phyloP scores from a whole-genome alignment of 2,888 invertebrate species.

The Panzeria rudis region DNA sequence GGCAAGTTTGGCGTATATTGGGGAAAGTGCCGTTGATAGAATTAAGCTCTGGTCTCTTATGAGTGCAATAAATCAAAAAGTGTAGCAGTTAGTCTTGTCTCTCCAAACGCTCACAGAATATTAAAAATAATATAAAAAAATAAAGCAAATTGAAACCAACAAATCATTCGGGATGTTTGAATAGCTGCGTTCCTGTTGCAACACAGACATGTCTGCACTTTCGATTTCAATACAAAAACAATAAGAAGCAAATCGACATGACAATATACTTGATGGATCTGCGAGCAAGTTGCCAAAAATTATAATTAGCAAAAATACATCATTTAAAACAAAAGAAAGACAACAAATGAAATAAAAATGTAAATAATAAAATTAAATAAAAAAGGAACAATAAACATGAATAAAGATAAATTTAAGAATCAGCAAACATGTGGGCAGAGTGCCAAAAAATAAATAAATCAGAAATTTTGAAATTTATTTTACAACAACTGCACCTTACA shows the following conservation, averaged over 20 bases:
- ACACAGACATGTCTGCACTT: constrained; percentile 60
- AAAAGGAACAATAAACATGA: neutral
- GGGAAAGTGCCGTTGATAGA: too few species aligned
- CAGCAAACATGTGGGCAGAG: constrained; percentile 59
- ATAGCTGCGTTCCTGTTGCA: neutral
- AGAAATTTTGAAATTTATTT: neutral
- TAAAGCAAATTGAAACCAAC: neutral
- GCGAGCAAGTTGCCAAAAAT: constrained; percentile 25
- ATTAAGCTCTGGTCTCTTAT: too few species aligned
- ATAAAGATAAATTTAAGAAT: constrained; percentile 4
- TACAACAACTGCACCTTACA: neutral
- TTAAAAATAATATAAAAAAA: too few species aligned
- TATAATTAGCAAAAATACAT: constrained; percentile 13
- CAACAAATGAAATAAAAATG: constrained; percentile 3
- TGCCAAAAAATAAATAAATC: constrained; percentile 52
- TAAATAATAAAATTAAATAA: constrained; percentile 19
- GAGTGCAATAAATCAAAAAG: too few species aligned
- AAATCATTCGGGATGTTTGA: neutral
- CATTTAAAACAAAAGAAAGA: constrained; percentile 23
- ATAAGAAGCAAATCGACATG: constrained; percentile 5
- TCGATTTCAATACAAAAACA: constrained; percentile 42
- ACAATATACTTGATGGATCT: constrained; percentile 19
- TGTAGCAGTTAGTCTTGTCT: too few species aligned
- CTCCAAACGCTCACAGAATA: too few species aligned
- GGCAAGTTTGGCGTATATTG: too few species aligned